These are phyloP conservation scores for Syrista parreyssii DNA, from an alignment of 2,888 invertebrate genomes.

Conservation along the genomic window DNA sequence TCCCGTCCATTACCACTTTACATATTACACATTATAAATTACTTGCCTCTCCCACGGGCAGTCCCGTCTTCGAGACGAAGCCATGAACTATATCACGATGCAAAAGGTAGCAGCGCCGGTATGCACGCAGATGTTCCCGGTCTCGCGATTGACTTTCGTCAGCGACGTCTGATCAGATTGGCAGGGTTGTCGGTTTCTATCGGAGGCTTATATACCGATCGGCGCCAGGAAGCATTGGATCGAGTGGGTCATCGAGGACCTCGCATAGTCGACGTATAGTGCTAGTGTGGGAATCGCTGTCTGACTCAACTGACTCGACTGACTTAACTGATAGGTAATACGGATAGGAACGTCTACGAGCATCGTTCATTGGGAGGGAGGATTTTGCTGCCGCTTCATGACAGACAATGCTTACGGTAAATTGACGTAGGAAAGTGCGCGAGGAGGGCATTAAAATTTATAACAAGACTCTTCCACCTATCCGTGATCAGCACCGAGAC, in stretches of 20 bases:
- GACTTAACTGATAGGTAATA: not conserved
- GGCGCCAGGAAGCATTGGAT: not conserved
- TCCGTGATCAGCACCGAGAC: slow-evolving; percentile 20
- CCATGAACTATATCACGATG: slow-evolving; percentile 4
- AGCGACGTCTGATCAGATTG: not conserved
- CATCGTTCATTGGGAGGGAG: not conserved
- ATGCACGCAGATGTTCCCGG: not conserved
- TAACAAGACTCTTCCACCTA: slow-evolving; percentile 15
- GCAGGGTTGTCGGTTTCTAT: not conserved
- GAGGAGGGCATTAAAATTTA: slow-evolving; percentile 23
- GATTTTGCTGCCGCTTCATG: not conserved
- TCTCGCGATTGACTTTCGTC: not conserved
- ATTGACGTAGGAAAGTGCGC: slow-evolving; percentile 3
- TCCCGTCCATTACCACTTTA: slow-evolving; percentile 58
- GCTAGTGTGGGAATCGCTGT: not conserved
- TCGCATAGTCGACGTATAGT: not conserved
- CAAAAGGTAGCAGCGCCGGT: not conserved
- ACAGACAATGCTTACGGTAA: slow-evolving; percentile 13
- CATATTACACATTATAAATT: slow-evolving; percentile 60
- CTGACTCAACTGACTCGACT: not conserved
- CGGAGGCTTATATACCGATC: not conserved
- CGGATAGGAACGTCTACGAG: not conserved
- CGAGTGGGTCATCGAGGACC: not conserved
- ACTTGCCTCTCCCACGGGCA: slow-evolving; percentile 19
- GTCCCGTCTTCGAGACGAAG: slow-evolving; percentile 10